Base-by-base conservation (phyloP, 1,140 invertebrate species). In the Drosophila albomicans region DNA sequence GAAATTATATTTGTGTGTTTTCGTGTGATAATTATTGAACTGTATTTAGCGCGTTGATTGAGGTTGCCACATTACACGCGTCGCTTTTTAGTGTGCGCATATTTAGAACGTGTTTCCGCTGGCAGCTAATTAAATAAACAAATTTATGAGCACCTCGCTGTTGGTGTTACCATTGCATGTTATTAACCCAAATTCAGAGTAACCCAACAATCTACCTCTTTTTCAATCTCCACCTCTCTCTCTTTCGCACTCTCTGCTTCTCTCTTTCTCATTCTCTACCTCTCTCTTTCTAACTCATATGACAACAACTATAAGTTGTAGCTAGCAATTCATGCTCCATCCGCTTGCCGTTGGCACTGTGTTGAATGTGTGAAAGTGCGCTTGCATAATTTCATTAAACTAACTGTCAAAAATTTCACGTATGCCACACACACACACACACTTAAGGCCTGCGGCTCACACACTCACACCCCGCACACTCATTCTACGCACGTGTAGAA, bases 381-480 rank as follows among this genome's bases (percentile, higher is more conserved):
- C 81, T 81, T 81, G 85, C 85, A 88, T 88, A 89, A 88, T 88
- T 88, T 88, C 81, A 88, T 88, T 88, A 88, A 88, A 88, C 89
- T 88, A 89, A 88, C 84, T 88, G 84, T 88, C 84, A 89, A 88
- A 87, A 88, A 84, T 88, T 87, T 88, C 66, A 80, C 77, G 78
- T 81, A 80, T 81, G 80, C 80, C 81, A 16, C 1, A 58, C 52
- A 48, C 68, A 63, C 49, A 45, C 32, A 41, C 49, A 43, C 49
- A 54, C 61, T 20, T n/a, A 46, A 66, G 41, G 64, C 57, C 25
- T 59, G 16, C 11, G 57, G 57, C 41, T 59, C 1, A 58, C 11
- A 67, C 25, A 38, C 41, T 35, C 30, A 38, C 66, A n/a, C 25
- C 38, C 25, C 30, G 35, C 41, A 30, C 15, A 49, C 28, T 48